A percentile compares a stretch with the other conserved stretches of the same genome.
phyloP scores from a whole-genome alignment of 2,797 vertebrate species.

The Lithobates pipiens region DNA sequence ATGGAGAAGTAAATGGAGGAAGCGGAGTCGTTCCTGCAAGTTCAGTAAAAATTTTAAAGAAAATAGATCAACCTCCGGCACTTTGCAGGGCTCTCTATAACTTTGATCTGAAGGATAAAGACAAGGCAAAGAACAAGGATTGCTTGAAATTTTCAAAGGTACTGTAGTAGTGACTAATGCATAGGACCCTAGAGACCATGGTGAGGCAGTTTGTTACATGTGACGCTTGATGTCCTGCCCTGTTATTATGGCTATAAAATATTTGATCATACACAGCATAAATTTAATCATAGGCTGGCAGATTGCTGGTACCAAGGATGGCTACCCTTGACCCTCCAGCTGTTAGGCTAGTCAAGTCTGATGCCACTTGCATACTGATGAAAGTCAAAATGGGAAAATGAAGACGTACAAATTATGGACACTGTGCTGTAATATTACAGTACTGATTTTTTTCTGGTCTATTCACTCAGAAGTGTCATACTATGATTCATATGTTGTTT shows the following conservation, averaged over 20 bases:
- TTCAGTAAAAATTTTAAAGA: constrained; percentile 77
- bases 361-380: constrained; percentile 12
- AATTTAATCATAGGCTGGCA: constrained; percentile 15
- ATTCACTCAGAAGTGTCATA: no score
- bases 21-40: constrained; percentile 75
- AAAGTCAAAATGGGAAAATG: not conserved
- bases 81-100: constrained; percentile 86
- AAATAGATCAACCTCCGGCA: constrained; percentile 76
- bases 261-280: constrained; percentile 22
- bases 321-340: constrained; percentile 23
- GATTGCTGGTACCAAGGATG: constrained; percentile 4
- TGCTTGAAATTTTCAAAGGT: constrained; percentile 88
- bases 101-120: constrained; percentile 80
- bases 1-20: constrained; percentile 77
- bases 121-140: constrained; percentile 78
- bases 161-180: constrained; percentile 15
- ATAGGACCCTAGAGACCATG: not conserved
- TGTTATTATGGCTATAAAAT: constrained; percentile 3
- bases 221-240: not conserved
- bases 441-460: not conserved
- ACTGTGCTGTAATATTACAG: not conserved
- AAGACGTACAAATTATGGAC: not conserved
- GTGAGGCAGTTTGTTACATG: not conserved
- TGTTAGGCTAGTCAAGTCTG: constrained; percentile 21
- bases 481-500: not conserved